Conservation (phyloP, 2,113 vertebrate species). For the Larimichthys polyactis region DNA sequence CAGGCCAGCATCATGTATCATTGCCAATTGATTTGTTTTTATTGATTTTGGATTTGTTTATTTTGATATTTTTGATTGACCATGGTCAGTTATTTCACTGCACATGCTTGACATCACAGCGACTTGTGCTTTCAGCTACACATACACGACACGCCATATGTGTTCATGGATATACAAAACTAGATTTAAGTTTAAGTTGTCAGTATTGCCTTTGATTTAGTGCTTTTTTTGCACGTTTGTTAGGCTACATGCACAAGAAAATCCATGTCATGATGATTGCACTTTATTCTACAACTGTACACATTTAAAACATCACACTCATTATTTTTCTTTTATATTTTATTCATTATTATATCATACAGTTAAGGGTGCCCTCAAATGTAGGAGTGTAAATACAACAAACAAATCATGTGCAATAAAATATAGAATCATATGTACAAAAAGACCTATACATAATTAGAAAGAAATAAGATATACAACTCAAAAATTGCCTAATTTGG, state of each 20-base stretch:
- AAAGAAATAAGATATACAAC: slow-evolving; percentile 5
- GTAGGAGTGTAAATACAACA: neutral
- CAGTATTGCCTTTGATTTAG: neutral
- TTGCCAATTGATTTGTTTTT: too few relatives aligned
- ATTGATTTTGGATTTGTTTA: too few relatives aligned
- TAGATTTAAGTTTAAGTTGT: neutral
- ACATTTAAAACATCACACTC: neutral
- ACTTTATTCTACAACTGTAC: neutral
- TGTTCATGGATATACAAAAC: neutral
- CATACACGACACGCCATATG: neutral
- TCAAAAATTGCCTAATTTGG: neutral
- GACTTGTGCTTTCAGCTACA: neutral
- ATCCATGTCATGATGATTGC: neutral
- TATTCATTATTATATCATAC: neutral
- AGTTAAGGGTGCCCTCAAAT: too few relatives aligned
- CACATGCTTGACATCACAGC: neutral
- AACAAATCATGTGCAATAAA: slow-evolving; percentile 13
- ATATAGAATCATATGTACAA: slow-evolving; percentile 21
- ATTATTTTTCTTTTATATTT: too few relatives aligned
- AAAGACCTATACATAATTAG: slow-evolving; percentile 36
- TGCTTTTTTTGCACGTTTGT: neutral
- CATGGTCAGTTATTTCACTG: neutral
- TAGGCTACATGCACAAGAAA: neutral
- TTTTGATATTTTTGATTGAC: neutral
- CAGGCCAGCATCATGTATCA: too few relatives aligned